A percentile compares a stretch with the other conserved stretches of the same genome.
Evolutionary conservation across 2,888 invertebrate genomes (phyloP).

Genomic region (Dryobotodes eremita): DNA sequence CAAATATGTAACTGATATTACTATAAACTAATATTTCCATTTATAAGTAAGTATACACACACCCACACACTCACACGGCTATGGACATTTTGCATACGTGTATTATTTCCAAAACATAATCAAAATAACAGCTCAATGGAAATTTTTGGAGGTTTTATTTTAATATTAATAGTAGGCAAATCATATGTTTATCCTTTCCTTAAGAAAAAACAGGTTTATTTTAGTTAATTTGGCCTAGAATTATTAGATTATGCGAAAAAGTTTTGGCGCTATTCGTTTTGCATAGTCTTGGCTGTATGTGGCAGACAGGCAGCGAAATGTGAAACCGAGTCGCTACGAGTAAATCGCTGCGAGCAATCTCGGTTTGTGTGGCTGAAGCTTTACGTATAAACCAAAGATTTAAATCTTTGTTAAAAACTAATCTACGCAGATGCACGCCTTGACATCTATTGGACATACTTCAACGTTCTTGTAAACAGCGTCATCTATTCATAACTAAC

Average conservation of each 20-base stretch:
- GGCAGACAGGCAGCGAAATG: background rate
- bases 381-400: background rate
- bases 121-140: background rate
- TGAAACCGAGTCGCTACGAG: background rate
- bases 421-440: background rate
- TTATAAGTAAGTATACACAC: too few relatives aligned
- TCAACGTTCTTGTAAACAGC: background rate
- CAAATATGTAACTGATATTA: too few relatives aligned
- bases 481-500: constrained; percentile 20
- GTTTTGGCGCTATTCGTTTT: background rate
- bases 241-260: background rate
- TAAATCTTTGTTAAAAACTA: background rate
- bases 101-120: background rate
- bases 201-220: background rate
- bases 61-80: too few relatives aligned
- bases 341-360: background rate
- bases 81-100: background rate
- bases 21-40: too few relatives aligned
- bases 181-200: background rate
- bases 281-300: background rate
- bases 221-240: background rate
- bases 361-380: background rate
- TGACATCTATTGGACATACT: background rate
- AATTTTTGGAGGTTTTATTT: background rate
- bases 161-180: too few relatives aligned